Conservation (phyloP, 2,888 invertebrate genomes). For the Nudaria mundana region DNA sequence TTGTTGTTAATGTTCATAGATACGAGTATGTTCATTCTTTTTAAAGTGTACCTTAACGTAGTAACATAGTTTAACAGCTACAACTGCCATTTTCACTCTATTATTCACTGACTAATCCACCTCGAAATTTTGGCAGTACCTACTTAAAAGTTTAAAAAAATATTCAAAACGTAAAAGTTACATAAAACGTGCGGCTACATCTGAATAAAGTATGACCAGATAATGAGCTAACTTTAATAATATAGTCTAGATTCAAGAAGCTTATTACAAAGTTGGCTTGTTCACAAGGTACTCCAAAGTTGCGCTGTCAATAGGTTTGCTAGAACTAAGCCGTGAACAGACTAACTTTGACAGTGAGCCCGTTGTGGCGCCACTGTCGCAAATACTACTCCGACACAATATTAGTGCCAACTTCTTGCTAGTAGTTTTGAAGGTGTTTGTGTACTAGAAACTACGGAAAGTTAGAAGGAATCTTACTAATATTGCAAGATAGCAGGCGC, state of each 20-base stretch:
- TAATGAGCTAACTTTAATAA: background rate
- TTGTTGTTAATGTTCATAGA: no score
- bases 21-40: no score
- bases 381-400: background rate
- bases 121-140: no score
- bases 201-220: background rate
- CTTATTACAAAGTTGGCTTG: background rate
- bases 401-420: background rate
- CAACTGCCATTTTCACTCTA: no score
- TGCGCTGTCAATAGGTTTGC: background rate
- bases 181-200: background rate
- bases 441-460: no score
- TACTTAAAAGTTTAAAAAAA: no score
- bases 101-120: no score
- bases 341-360: background rate
- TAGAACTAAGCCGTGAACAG: background rate
- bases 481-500: no score
- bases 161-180: no score
- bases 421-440: background rate
- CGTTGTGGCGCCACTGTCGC: background rate
- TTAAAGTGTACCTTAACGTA: no score
- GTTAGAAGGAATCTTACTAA: no score
- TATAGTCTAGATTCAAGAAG: conserved; percentile 1
- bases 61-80: no score
- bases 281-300: background rate